Base-by-base conservation (phyloP, 2,113 vertebrate genomes). In the Lepisosteus oculatus region DNA sequence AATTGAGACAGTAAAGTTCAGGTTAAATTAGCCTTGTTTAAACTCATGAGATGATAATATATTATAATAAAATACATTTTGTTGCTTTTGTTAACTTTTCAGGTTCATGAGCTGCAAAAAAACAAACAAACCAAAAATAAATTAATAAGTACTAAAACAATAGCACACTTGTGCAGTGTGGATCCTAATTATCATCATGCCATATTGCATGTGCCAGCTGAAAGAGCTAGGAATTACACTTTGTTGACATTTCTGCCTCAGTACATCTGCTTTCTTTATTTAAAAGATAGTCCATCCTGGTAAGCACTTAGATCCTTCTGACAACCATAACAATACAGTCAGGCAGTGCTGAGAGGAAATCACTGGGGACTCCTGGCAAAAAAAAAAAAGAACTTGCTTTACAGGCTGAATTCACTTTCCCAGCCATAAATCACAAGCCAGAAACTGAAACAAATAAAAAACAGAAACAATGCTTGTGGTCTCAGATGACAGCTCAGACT, bases 241-340 rank as follows among this genome's bases (percentile, higher is more conserved):
- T 51, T 51, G 47, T 29, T 29, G 29, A 29, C 29, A 29, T 29
- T 29, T 29, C 29, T 51, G 47, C 9, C 81, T 78, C 83, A 86
- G 85, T 88, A 87, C 89, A 89, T 90, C 87, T 90, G 89, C 87
- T 89, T 86, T 89, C 79, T 85, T 87, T 88, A 86, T 88, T 88
- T 82, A 77, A 74, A 84, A 69, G 73, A 78, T 82, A 83, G 12
- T 47, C 3, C 47, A 6, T 9, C 9, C 47, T 51, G 47, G 5
- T 51, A 51, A 51, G 47, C 47, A 9, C 15, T 17, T 61, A 43
- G 65, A 67, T n/a, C 45, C 41, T 29, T 43, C 59, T 43, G 17
- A 55, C 47, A 54, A 69, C 13, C 29, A 70, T 56, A 55, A 57
- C 57, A 11, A 41, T 41, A 43, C 57, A 45, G 72, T 55, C 73